A percentile compares a stretch with the other conserved stretches of the same genome.
phyloP scores from a whole-genome alignment of 2,113 vertebrate genomes.

The Orycteropus afer region DNA sequence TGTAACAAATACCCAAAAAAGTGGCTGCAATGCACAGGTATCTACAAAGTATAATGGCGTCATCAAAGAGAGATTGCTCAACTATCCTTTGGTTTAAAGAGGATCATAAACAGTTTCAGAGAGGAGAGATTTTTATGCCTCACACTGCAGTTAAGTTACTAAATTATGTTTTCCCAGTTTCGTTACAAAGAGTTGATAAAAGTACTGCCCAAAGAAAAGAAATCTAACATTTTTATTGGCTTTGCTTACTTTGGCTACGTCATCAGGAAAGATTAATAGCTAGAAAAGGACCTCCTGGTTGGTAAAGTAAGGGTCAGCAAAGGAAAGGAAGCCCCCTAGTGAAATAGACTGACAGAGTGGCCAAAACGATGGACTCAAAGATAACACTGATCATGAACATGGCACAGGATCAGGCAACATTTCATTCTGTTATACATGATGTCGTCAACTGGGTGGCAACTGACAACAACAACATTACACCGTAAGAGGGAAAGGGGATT shows the following conservation, averaged over 20 bases:
- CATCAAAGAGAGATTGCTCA: background rate
- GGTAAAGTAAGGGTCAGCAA: background rate
- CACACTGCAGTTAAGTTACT: background rate
- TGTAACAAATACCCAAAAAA: background rate
- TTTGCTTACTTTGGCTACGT: background rate
- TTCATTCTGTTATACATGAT: background rate
- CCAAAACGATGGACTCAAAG: background rate
- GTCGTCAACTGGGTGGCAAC: background rate
- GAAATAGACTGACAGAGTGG: background rate
- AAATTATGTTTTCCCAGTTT: background rate
- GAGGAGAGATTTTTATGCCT: background rate
- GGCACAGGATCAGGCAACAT: background rate
- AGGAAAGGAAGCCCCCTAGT: background rate
- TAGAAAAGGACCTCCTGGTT: background rate
- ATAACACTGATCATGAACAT: background rate
- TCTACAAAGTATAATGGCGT: background rate
- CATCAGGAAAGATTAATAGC: background rate
- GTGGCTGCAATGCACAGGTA: background rate
- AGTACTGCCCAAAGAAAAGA: background rate
- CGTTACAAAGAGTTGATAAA: background rate
- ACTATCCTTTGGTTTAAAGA: background rate
- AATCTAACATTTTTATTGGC: background rate
- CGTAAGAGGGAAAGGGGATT: no score
- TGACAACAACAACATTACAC: background rate
- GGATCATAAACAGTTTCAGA: background rate